Evolutionary conservation across 1,140 invertebrate species (phyloP).

Genomic region (Archegozetes longisetosus): DNA sequence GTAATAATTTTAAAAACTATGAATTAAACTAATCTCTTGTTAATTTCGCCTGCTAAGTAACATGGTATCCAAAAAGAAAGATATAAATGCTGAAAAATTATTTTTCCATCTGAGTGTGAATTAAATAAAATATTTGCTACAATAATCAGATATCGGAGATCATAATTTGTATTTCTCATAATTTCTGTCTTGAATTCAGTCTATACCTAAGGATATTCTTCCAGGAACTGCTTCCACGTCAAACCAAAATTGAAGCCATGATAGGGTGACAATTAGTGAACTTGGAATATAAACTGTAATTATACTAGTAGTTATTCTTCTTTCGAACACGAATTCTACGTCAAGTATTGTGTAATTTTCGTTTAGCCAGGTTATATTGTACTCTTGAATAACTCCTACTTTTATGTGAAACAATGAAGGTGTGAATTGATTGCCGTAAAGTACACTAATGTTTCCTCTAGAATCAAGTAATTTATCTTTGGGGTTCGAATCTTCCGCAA

Average conservation of each 20-base stretch:
- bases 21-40: no score
- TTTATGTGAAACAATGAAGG: neutral
- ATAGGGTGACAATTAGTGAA: slow-evolving; percentile 18
- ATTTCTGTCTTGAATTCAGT: no score
- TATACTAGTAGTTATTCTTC: slow-evolving; percentile 17
- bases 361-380: neutral
- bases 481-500: neutral
- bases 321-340: slow-evolving; percentile 19
- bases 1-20: no score
- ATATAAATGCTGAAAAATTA: no score
- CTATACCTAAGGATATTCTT: slow-evolving; percentile 26
- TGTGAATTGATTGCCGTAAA: neutral
- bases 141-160: neutral
- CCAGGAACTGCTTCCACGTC: slow-evolving; percentile 29
- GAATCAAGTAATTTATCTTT: neutral
- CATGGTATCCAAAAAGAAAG: no score
- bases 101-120: no score
- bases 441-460: neutral
- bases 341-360: slow-evolving; percentile 18
- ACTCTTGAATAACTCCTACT: neutral
- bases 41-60: no score
- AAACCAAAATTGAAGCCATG: slow-evolving; percentile 29
- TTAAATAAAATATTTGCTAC: neutral
- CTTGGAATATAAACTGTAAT: slow-evolving; percentile 21
- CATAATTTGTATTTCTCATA: neutral